These are phyloP conservation scores for Dermatemys mawii DNA, from an alignment of 2,113 vertebrate species.

Conservation along the genomic window DNA sequence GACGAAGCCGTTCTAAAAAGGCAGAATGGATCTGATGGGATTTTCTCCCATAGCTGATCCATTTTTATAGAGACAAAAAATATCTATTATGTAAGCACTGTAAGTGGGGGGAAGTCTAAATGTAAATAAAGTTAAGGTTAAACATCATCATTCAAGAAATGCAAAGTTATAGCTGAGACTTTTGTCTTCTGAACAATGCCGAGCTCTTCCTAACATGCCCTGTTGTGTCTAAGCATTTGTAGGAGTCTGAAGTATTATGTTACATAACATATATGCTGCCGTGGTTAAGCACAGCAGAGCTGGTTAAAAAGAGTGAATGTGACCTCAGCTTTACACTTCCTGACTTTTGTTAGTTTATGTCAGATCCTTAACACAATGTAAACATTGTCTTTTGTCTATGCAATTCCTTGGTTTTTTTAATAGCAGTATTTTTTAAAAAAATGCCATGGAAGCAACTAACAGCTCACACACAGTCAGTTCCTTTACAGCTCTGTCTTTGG, in stretches of 20 bases:
- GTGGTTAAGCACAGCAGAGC: conserved; percentile 40
- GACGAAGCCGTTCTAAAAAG: conserved; percentile 15
- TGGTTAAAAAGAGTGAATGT: conserved; percentile 11
- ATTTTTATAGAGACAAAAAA: conserved; percentile 34
- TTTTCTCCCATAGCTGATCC: conserved; percentile 1
- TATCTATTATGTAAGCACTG: not conserved
- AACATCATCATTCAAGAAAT: not conserved
- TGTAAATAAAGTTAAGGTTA: conserved; percentile 39
- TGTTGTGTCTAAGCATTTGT: conserved; percentile 61
- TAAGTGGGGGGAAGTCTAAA: not conserved
- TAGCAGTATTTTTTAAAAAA: conserved; percentile 38
- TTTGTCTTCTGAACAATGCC: conserved; percentile 58
- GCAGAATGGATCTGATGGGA: not conserved
- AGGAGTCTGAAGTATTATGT: conserved; percentile 62
- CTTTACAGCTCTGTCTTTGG: conserved; percentile 39
- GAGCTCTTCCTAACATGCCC: conserved; percentile 59
- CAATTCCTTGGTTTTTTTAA: conserved; percentile 45
- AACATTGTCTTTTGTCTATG: conserved; percentile 47
- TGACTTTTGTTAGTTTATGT: not conserved
- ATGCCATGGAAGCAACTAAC: conserved; percentile 13
- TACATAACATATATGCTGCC: conserved; percentile 61
- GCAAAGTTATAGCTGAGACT: conserved; percentile 45
- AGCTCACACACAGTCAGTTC: conserved; percentile 9
- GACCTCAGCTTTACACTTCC: conserved; percentile 48
- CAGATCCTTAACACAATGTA: conserved; percentile 16